Evolutionary conservation across 2,888 invertebrate species (phyloP), one percentile per base, ranked within the genome.

Genomic region (Panopea generosa): DNA sequence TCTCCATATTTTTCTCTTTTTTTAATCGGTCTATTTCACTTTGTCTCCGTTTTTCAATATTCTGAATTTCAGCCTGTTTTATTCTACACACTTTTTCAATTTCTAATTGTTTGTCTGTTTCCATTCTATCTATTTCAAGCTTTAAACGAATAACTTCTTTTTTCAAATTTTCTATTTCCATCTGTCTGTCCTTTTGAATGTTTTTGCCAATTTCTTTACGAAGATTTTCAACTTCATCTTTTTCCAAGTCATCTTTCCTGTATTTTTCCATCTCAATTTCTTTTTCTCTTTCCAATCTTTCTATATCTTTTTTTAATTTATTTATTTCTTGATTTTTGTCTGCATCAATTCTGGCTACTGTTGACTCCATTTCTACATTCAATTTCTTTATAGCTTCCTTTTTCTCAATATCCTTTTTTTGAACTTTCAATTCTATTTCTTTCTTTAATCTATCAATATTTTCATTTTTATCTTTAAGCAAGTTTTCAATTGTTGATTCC

Each of bases 141-240:
- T 80, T 73, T 4, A 76, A 62, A n/a, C 60, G 50, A 50, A 71
- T 71, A 33, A 76, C 68, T 62, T 80, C 80, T 20, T 73, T 70
- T 18, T 72, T 77, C 9, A 81, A 29, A 11, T 50, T 65, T 55
- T 83, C 81, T 0, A 78, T 27, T 38, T 80, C 80, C 43, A 29
- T 57, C 24, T 70, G 63, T n/a, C 56, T 61, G 14, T 72, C 76
- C 57, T 76, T 76, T 65, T 65, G 43, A 20, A 65, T 53, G 43
- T 73, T 73, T 59, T 75, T 74, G 27, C 60, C 77, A 43, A 71
- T 72, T 38, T 72, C 77, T 68, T 62, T 66, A 20, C 66, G 27
- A 60, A 69, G 29, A 18, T 40, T 38, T 49, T 72, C 71, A 0
- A 60, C 72, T 47, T 68, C 77, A 1, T 63, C 68, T 45, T 59